These are phyloP conservation scores for Lytechinus variegatus DNA, from an alignment of 35 echinoderm and acorn worm species.

Conservation along the genomic window DNA sequence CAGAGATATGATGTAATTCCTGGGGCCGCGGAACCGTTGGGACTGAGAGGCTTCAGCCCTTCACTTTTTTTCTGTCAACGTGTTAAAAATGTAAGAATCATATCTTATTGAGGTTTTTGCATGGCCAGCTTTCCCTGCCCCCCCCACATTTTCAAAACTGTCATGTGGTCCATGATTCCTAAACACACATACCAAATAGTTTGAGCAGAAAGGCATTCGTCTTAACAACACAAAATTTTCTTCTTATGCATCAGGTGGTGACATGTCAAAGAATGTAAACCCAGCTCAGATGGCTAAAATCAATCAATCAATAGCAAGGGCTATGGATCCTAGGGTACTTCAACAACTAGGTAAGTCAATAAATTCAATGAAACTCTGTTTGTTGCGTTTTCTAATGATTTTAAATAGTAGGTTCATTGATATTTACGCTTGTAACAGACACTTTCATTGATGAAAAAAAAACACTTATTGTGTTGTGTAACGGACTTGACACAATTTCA, in stretches of 20 bases:
- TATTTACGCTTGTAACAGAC: not conserved
- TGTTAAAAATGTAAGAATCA: too few species aligned
- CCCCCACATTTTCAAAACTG: too few species aligned
- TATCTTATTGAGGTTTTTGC: too few species aligned
- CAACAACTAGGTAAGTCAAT: slow-evolving; percentile 83
- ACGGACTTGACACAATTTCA: too few species aligned
- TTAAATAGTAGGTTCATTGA: not conserved
- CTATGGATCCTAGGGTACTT: slow-evolving; percentile 96
- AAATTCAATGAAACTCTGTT: not conserved
- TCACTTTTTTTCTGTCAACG: too few species aligned
- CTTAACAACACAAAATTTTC: not conserved
- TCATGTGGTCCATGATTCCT: too few species aligned
- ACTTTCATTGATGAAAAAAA: not conserved
- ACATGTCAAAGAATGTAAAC: slow-evolving; percentile 99
- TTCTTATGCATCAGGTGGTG: slow-evolving; percentile 68
- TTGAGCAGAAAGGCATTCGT: too few species aligned
- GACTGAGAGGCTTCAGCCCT: too few species aligned
- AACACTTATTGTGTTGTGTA: not conserved
- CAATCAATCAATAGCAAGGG: slow-evolving; percentile 94
- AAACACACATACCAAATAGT: too few species aligned
- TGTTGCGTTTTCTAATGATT: not conserved
- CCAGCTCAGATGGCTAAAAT: slow-evolving; percentile 97
- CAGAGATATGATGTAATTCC: too few species aligned
- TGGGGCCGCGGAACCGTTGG: too few species aligned
- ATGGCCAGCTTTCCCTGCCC: too few species aligned